phyloP scores from a whole-genome alignment of 2,113 vertebrate species.

The Pristiophorus japonicus region DNA sequence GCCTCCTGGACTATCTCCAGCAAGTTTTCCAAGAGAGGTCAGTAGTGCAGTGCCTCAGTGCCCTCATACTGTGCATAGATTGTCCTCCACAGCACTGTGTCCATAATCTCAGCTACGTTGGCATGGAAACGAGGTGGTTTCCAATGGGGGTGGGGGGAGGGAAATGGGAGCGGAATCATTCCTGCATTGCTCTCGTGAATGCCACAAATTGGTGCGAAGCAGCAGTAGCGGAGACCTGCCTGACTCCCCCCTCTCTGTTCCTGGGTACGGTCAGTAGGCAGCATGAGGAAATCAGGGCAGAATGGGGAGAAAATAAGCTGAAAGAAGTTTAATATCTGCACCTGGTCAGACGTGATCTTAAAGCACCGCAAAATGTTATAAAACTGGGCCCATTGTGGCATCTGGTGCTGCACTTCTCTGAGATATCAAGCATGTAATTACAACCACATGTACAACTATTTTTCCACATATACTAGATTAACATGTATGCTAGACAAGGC shows the following conservation, averaged over 20 bases:
- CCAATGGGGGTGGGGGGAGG: background rate
- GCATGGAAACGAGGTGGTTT: background rate
- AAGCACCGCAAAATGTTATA: background rate
- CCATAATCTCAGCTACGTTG: background rate
- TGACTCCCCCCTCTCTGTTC: background rate
- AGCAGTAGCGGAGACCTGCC: background rate
- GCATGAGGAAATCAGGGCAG: slow-evolving; percentile 45
- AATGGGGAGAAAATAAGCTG: slow-evolving; percentile 37
- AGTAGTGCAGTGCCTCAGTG: background rate
- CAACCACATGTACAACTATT: background rate
- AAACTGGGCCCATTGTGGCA: background rate
- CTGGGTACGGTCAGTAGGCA: slow-evolving; percentile 4
- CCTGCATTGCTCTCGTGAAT: background rate
- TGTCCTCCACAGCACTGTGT: background rate
- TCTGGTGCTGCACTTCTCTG: slow-evolving; percentile 1
- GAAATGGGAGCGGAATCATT: background rate
- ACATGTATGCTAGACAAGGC: background rate
- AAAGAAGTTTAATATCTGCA: background rate
- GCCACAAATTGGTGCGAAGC: background rate
- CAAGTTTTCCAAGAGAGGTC: background rate
- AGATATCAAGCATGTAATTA: slow-evolving; percentile 27
- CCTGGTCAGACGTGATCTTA: background rate
- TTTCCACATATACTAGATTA: slow-evolving; percentile 15
- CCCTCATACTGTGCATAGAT: background rate
- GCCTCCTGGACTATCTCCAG: background rate